Evolutionary conservation across 2,797 vertebrate genomes (phyloP).

Genomic region (Australoheros facetus): DNA sequence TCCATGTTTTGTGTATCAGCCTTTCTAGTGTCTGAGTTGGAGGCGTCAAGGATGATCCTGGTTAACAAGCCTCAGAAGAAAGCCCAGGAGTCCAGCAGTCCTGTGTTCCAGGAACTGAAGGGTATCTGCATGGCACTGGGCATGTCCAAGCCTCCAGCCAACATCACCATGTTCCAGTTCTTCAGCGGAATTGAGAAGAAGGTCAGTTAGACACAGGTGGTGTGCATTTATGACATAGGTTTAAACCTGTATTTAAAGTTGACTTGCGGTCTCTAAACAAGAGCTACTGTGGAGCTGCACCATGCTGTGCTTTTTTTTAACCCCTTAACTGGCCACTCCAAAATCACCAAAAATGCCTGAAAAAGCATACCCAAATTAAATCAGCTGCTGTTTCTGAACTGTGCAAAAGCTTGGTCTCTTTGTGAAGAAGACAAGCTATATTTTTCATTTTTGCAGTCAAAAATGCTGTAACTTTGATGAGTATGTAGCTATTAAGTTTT

Average conservation of each 20-base stretch:
- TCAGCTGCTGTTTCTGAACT: no score
- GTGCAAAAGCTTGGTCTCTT: no score
- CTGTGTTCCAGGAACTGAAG: conserved; percentile 93
- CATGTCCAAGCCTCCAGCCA: conserved; percentile 98
- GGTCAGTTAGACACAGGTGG: conserved; percentile 69
- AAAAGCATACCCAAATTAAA: no score
- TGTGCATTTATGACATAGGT: no score
- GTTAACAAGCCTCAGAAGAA: conserved; percentile 89
- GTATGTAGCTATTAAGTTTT: no score
- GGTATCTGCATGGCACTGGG: conserved; percentile 94
- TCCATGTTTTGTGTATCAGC: conserved; percentile 70
- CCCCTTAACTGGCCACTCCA: no score
- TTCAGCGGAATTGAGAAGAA: conserved; percentile 99
- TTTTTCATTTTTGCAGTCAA: no score
- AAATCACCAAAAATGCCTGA: no score
- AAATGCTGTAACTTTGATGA: no score
- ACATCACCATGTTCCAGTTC: conserved; percentile 99
- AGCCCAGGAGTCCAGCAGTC: conserved; percentile 86
- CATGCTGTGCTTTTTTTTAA: background rate
- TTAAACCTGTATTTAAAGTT: background rate
- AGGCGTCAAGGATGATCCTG: conserved; percentile 94
- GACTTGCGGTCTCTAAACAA: background rate
- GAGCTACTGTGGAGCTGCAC: background rate
- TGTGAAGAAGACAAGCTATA: no score
- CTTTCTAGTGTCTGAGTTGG: conserved; percentile 96